A percentile compares a stretch with the other conserved stretches of the same genome.
Conservation (phyloP, 2,113 vertebrate species). For the Dermatemys mawii region DNA sequence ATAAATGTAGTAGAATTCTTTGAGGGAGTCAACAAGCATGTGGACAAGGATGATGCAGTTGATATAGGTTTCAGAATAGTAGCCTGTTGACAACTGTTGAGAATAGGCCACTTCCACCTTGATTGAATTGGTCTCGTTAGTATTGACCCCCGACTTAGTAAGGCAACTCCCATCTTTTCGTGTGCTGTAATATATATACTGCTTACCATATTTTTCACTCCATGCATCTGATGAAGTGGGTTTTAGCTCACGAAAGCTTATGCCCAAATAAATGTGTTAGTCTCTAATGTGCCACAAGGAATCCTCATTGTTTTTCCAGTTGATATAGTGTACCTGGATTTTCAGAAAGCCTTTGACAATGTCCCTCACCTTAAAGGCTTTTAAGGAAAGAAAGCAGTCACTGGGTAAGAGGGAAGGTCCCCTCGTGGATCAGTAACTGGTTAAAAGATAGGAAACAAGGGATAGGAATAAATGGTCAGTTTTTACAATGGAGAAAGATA, state of each 20-base stretch:
- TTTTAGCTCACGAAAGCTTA: too few species aligned
- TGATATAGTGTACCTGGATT: background rate
- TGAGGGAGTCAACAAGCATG: background rate
- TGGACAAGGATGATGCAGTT: background rate
- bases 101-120: too few species aligned
- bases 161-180: too few species aligned
- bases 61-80: background rate
- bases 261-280: too few species aligned
- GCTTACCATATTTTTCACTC: too few species aligned
- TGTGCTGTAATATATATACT: too few species aligned
- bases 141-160: too few species aligned
- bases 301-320: background rate
- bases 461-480: background rate
- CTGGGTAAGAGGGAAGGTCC: background rate
- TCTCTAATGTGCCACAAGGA: too few species aligned
- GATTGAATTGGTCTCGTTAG: too few species aligned
- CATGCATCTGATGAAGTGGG: too few species aligned
- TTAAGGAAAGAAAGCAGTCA: background rate
- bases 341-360: background rate
- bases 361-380: background rate
- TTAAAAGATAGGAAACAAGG: background rate
- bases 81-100: too few species aligned
- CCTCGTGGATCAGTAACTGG: background rate
- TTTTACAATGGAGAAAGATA: background rate
- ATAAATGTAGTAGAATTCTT: background rate